Percentiles rank a stretch among this genome's conserved stretches.
These are phyloP conservation scores for Ceuthmochares aereus DNA, from an alignment of 2,113 vertebrate species.

Conservation along the genomic window DNA sequence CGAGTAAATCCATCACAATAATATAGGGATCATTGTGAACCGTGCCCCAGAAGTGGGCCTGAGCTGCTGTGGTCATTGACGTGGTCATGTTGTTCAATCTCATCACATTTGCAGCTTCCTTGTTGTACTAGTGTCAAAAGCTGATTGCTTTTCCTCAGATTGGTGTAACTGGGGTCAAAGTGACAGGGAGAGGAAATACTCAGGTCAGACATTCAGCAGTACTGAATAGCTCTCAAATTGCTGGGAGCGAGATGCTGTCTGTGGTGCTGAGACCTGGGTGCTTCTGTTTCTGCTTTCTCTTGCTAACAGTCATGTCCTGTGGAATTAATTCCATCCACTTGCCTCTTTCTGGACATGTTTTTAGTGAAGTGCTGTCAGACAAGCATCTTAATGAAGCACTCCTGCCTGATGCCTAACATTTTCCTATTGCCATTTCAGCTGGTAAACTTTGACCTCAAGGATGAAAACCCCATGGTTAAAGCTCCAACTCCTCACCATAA, in stretches of 20 bases:
- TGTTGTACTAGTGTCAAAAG: neutral
- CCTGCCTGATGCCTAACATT: neutral
- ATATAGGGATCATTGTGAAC: neutral
- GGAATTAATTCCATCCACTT: neutral
- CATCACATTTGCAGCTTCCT: neutral
- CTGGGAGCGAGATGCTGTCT: neutral
- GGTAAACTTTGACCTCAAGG: rapidly evolving
- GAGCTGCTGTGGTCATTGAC: neutral
- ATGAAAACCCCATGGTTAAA: neutral
- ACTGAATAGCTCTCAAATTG: neutral
- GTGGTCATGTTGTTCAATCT: neutral
- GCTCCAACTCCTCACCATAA: neutral
- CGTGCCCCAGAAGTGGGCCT: neutral
- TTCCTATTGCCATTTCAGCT: neutral
- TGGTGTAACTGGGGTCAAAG: neutral
- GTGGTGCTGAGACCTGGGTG: neutral
- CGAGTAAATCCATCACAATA: too few relatives aligned
- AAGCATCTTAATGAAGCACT: neutral
- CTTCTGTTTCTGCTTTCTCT: neutral
- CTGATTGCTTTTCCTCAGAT: neutral
- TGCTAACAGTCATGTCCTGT: neutral
- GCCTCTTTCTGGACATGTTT: neutral
- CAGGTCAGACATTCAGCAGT: neutral
- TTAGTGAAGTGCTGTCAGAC: neutral
- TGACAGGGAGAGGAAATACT: neutral